A percentile compares a stretch with the other conserved stretches of the same genome.
These are phyloP conservation scores for Coenonympha arcania DNA, from an alignment of 2,888 invertebrate genomes.

Conservation along the genomic window DNA sequence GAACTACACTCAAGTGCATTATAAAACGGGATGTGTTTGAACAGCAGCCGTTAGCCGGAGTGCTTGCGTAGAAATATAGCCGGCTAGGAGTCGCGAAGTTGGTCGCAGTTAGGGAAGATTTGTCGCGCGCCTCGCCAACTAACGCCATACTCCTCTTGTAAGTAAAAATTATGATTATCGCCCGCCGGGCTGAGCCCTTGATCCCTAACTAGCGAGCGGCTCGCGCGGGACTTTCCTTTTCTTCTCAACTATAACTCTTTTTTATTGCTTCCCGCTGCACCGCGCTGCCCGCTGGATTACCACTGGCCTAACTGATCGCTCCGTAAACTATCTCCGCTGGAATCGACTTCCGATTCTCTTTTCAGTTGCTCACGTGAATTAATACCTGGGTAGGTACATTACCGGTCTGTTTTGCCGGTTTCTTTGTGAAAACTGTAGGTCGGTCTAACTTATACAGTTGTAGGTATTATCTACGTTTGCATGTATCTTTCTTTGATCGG, in stretches of 20 bases:
- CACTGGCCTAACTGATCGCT: constrained; percentile 34
- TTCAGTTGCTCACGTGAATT: constrained; percentile 16
- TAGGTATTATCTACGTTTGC: too few relatives aligned
- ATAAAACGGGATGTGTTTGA: constrained; percentile 2
- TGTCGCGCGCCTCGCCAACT: constrained; percentile 63
- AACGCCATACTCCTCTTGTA: constrained; percentile 68
- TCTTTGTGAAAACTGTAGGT: too few relatives aligned
- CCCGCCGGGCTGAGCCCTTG: constrained; percentile 68
- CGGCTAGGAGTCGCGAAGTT: constrained; percentile 63
- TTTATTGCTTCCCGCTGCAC: constrained; percentile 67
- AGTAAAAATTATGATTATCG: constrained; percentile 76
- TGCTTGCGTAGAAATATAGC: constrained; percentile 21
- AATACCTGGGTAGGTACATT: too few relatives aligned
- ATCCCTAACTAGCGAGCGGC: constrained; percentile 64
- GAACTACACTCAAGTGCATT: not conserved
- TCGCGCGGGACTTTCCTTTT: constrained; percentile 68
- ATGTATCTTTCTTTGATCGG: too few relatives aligned
- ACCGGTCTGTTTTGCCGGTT: too few relatives aligned
- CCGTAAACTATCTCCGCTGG: constrained; percentile 25
- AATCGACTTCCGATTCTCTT: constrained; percentile 27
- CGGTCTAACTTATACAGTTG: too few relatives aligned
- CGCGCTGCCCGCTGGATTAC: constrained; percentile 65
- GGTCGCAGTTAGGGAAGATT: constrained; percentile 70
- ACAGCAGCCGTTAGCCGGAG: constrained; percentile 15
- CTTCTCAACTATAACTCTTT: constrained; percentile 74